Conservation (phyloP, 2,888 invertebrate genomes). For the Punctoribates punctum region DNA sequence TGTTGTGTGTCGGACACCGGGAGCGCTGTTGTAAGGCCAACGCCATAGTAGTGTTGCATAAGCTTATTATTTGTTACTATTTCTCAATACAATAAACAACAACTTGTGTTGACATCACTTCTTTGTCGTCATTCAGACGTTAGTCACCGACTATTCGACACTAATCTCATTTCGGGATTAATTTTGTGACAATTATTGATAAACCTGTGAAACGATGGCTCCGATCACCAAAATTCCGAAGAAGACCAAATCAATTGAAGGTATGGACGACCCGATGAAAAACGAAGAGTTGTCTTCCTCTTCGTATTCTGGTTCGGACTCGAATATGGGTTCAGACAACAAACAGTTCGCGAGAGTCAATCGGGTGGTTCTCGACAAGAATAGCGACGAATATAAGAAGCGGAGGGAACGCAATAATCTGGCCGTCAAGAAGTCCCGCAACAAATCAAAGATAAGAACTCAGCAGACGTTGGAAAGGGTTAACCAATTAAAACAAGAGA, state of each 20-base stretch:
- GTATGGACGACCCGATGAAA: background rate
- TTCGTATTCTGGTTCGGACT: background rate
- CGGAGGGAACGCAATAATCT: slow-evolving; percentile 73
- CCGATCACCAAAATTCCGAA: slow-evolving; percentile 21
- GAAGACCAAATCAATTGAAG: background rate
- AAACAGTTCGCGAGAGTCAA: slow-evolving; percentile 43
- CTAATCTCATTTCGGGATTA: background rate
- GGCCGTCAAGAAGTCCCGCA: slow-evolving; percentile 78
- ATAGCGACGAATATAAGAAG: slow-evolving; percentile 66
- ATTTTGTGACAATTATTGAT: background rate
- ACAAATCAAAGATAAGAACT: slow-evolving; percentile 65
- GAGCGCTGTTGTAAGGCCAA: no score
- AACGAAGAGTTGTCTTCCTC: slow-evolving; percentile 18
- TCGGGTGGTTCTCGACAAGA: slow-evolving; percentile 48
- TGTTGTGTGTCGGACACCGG: no score
- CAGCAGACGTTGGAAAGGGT: slow-evolving; percentile 72
- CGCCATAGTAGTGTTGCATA: no score
- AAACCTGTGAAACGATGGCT: no score
- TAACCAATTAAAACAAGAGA: slow-evolving; percentile 70
- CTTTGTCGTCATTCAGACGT: background rate
- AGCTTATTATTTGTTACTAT: no score
- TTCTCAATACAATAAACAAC: no score
- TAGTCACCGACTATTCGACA: background rate
- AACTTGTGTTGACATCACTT: background rate
- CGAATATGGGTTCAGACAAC: background rate